Base-by-base conservation (phyloP, 2,113 vertebrate species). In the Albula goreensis region DNA sequence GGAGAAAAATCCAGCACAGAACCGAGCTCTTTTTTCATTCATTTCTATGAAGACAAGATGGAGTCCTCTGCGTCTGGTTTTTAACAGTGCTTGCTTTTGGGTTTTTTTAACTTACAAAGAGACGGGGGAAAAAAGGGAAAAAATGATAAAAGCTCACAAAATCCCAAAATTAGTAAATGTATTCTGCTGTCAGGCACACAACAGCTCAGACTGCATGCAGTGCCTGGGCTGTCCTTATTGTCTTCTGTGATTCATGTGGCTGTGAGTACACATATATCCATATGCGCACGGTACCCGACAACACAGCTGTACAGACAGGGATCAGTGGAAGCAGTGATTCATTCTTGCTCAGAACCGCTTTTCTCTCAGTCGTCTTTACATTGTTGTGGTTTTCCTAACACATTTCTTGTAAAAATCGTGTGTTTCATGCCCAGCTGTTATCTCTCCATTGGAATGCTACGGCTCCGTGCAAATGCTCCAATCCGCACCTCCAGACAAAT, bases 11-110 rank as follows among this genome's bases (percentile, higher is more conserved):
- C 56, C 31, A 87, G 51, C 4, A 50, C 53, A 15, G 77, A 81
- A 79, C 80, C 83, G 60, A 50, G 80, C 80, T 83, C 53, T 60
- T 17, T 56, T 80, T 50, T 85, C 48, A 82, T 57, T 78, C 49
- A 80, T 88, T 91, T 88, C 89, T 85, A 88, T 90, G 56, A 88
- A 83, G 86, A 88, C 70, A 86, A 87, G 83, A 85, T 85, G 19
- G 51, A 49, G 17, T 19, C 83, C 70, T 87, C n/a, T 83, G 78
- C 53, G 51, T 48, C 51, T 51, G 78, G 41, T 50, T 86, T 86
- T 86, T 52, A 88, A 52, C 10, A 22, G 31, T 74, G 56, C 70
- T 25, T 79, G 78, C 78, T 50, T 79, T 17, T 17, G 41, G 50
- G 48, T 19, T 52, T 49, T 81, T 25, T 31, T 9, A 53, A 50